Evolutionary conservation across 2,888 invertebrate species (phyloP).

Genomic region (Geophilus truncorum): DNA sequence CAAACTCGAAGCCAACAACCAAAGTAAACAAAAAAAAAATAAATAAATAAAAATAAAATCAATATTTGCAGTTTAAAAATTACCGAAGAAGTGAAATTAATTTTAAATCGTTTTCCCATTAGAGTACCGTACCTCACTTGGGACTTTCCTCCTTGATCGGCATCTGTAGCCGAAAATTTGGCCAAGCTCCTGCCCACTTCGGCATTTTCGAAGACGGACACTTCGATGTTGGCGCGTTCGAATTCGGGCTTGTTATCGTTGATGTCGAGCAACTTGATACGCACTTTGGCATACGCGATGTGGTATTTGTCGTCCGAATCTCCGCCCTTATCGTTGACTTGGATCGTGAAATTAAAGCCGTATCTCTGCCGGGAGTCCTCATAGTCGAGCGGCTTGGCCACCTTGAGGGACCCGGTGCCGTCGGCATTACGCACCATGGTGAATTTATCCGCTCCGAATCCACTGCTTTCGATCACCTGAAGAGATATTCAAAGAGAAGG

Average conservation of each 20-base stretch:
- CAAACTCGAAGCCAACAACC: too few relatives aligned
- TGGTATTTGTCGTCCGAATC: conserved; percentile 84
- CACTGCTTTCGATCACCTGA: conserved; percentile 80
- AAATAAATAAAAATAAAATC: too few relatives aligned
- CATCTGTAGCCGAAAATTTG: conserved; percentile 91
- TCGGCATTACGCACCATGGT: conserved; percentile 95
- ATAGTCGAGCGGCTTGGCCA: conserved; percentile 90
- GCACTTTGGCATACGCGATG: conserved; percentile 93
- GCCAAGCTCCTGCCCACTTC: conserved; percentile 84
- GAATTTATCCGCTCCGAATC: conserved; percentile 92
- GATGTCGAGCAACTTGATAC: conserved; percentile 78
- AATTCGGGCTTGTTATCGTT: conserved; percentile 97
- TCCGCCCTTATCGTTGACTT: conserved; percentile 43
- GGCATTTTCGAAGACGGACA: conserved; percentile 85
- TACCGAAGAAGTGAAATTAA: too few relatives aligned
- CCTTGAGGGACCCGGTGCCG: conserved; percentile 89
- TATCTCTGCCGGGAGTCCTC: conserved; percentile 92
- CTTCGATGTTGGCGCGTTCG: conserved; percentile 87
- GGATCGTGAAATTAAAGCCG: conserved; percentile 86
- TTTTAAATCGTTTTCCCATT: background rate
- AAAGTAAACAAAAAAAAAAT: background rate
- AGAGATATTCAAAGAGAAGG: background rate
- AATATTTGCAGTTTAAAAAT: background rate
- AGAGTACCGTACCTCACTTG: conserved; percentile 43
- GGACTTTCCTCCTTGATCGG: conserved; percentile 65